Base-by-base conservation (phyloP, 2,888 invertebrate species). In the Microdon myrmicae region DNA sequence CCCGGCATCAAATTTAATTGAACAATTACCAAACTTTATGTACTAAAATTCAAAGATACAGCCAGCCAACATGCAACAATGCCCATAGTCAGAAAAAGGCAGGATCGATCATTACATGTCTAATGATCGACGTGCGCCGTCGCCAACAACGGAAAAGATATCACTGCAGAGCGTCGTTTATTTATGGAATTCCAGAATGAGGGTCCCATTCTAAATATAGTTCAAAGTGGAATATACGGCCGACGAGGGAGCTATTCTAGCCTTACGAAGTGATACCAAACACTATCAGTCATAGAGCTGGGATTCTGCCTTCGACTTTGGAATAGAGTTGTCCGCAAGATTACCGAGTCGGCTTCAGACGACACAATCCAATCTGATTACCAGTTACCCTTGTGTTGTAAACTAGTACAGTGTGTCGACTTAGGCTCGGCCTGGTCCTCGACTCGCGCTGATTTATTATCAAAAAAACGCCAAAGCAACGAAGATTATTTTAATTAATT, bases 221-320 rank as follows among this genome's bases (percentile, higher is more conserved):
- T 38, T 39, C 31, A 12, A 10, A 25, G 22, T 34, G 34, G 12
- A 23, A 23, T 14, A 4, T 23, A 23, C 25, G 8, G 13, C 6
- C 12, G 6, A 13, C 16, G 16, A 29, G 7, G 2, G 19, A 32
- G 44, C 25, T 25, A 39, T 17, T 55, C n/a, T 20, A 35, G 31
- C 31, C 35, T 35, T n/a, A 44, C 2, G 29, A 35, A 32, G 35
- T 39, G 39, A 54, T 20, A 39, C 29, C 48, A 44, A 31, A 28
- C 32, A 13, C 9, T 20, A 37, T 25, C 22, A 22, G 6, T 23
- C 12, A 14, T 23, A 8, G 19, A 20, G 32, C 31, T 8, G 39
- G 35, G 61, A 55, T 55, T 55, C 51, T 44, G 55, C 49, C 44
- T 34, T 61, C 39, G 43, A 61, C 61, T 61, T 61, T 61, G 55